Evolutionary conservation across 1,140 invertebrate species (phyloP), one percentile per base, ranked within the genome.

Genomic region (Conus betulinus): DNA sequence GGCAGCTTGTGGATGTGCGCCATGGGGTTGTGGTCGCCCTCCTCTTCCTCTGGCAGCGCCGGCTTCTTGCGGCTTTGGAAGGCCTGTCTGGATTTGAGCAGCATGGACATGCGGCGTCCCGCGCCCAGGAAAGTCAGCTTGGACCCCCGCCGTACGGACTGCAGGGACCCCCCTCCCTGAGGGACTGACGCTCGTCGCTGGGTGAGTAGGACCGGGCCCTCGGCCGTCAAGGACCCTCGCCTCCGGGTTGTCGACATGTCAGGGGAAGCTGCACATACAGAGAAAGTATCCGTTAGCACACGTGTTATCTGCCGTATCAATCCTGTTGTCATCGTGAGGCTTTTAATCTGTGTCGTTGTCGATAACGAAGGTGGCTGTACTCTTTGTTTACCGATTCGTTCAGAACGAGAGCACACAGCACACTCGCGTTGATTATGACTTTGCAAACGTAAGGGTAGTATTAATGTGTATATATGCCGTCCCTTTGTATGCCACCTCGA

Each of bases 1-100:
- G 94, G 94, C 63, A 94, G 84, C 84, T 93, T 88, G 63, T 92
- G 90, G 67, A 92, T 93, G 5, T 89, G 86, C 86, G 90, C 88
- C 76, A 89, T 87, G 15, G 74, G 88, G 23, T 84, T 87, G 15
- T 79, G 57, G 0, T 74, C 81, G 25, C 89, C 84, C 55, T 71
- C 67, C 60, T 63, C 11, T 6, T 20, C 23, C 27, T 52, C 39
- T 15, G 53, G 55, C 27, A 20, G 15, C 57, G n/a, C 23, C n/a
- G 25, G 39, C 13, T 52, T 84, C 5, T 10, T 25, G 57, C 82
- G 55, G 23, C 23, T 10, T 55, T 87, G 81, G 76, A 87, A 74
- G 78, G 88, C 85, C 20, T 74, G 55, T 5, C 85, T 25, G 11
- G n/a, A 71, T 13, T 71, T 84, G 8, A 89, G 52, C 67, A 89